Base-by-base conservation (phyloP, 2,888 invertebrate genomes). In the Ormyrus thymus region DNA sequence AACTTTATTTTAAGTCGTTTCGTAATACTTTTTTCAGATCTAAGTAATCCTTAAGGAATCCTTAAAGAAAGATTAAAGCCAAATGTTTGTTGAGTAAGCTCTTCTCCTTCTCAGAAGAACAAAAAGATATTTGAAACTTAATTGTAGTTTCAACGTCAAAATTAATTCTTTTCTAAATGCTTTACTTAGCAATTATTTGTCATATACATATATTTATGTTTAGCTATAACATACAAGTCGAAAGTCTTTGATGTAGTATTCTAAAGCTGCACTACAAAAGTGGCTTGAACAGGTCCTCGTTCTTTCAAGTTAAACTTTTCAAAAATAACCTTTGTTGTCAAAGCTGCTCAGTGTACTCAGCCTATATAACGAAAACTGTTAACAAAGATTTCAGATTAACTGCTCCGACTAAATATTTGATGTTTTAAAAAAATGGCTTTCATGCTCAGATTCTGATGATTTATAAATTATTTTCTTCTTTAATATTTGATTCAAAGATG, bases 231-330 rank as follows among this genome's bases (percentile, higher is more conserved):
- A 29, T 29, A 29, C 8, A 59, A 45, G 7, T 56, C 11, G 6
- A 48, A 61, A 53, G 48, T 58, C 61, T 71, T 71, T 71, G 71
- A 61, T 61, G 29, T 71, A 13, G 45, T 45, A 62, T 53, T 62
- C 61, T 51, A 62, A 50, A 53, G 11, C 51, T 61, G 8, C 61
- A 61, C 13, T 43, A 43, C 15, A 50, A 61, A 45, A 61, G 61
- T 61, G 53, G 51, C 45, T 71, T 53, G 51, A 13, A 45, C 51
- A 53, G 45, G 71, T 69, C 13, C 71, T 71, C n/a, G 13, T 45
- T 61, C 71, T 71, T 71, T 71, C n/a, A 71, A 61, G 51, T 45
- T 43, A 46, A 61, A 61, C 58, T 61, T 72, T 62, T 53, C 53
- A 62, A 62, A 62, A 62, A 62, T 53, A 72, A 46, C 43, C 15